phyloP scores from a whole-genome alignment of 2,888 invertebrate species.

The Leptinotarsa tumamoca region DNA sequence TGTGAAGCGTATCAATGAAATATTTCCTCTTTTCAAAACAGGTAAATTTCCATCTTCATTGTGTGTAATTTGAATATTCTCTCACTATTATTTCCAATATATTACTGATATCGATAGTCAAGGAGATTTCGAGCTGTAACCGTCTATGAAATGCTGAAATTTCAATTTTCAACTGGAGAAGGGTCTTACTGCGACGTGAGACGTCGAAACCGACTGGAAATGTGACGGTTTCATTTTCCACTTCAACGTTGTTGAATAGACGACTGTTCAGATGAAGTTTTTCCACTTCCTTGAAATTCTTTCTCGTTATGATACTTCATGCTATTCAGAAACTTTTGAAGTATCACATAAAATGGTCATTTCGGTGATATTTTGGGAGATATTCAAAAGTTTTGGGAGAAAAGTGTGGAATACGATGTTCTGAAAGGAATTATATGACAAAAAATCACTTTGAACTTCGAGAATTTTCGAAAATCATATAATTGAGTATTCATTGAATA shows the following conservation, averaged over 20 bases:
- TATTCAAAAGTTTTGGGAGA: too few species aligned
- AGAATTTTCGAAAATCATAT: too few species aligned
- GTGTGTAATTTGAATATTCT: too few species aligned
- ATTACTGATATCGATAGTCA: neutral
- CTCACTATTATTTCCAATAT: neutral
- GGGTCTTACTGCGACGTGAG: neutral
- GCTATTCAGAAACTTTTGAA: neutral
- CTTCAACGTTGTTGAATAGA: neutral
- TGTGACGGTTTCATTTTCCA: constrained; percentile 1
- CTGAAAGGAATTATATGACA: too few species aligned
- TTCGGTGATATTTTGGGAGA: too few species aligned
- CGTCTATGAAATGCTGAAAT: neutral
- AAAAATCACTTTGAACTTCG: too few species aligned
- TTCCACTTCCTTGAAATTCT: neutral
- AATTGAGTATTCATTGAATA: too few species aligned
- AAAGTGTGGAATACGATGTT: too few species aligned
- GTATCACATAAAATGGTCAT: neutral
- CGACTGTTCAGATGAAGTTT: neutral
- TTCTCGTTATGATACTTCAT: neutral
- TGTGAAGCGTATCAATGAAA: too few species aligned
- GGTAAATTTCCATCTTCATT: too few species aligned
- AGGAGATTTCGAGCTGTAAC: neutral
- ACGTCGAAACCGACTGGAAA: neutral
- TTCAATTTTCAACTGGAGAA: neutral
- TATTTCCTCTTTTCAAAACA: too few species aligned